phyloP scores from a whole-genome alignment of 2,113 vertebrate species.

The Porphyrio hochstetteri region DNA sequence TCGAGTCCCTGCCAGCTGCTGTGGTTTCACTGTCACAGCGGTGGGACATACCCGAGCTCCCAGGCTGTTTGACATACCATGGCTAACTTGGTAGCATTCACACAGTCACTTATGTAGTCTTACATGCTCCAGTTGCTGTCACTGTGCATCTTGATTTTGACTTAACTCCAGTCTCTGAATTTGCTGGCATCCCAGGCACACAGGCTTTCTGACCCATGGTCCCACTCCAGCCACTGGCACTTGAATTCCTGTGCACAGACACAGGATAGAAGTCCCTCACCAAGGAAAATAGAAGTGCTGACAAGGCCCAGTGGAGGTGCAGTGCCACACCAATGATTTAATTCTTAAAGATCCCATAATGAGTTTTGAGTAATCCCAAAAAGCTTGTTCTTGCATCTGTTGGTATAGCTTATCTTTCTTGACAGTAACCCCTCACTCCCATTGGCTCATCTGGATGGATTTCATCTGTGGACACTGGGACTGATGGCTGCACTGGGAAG shows the following conservation, averaged over 20 bases:
- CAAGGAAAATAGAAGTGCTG: background rate
- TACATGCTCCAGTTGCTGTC: background rate
- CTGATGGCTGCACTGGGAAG: background rate
- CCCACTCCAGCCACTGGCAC: background rate
- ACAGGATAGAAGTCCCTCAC: background rate
- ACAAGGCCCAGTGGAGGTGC: background rate
- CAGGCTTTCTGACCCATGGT: background rate
- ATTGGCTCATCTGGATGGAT: background rate
- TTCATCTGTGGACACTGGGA: background rate
- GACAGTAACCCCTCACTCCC: background rate
- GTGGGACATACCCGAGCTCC: fast-evolving
- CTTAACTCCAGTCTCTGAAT: no score
- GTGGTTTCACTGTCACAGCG: background rate
- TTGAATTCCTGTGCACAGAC: background rate
- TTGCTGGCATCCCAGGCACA: background rate
- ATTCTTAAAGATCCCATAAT: background rate
- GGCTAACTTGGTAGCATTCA: background rate
- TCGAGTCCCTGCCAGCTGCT: background rate
- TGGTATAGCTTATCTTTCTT: background rate
- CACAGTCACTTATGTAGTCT: background rate
- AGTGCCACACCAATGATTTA: background rate
- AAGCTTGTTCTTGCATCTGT: background rate
- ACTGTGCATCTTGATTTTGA: background rate
- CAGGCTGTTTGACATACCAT: fast-evolving
- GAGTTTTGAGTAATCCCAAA: background rate